Evolutionary conservation across 2,888 invertebrate genomes (phyloP).

Genomic region (Ramazzottius varieornatus): DNA sequence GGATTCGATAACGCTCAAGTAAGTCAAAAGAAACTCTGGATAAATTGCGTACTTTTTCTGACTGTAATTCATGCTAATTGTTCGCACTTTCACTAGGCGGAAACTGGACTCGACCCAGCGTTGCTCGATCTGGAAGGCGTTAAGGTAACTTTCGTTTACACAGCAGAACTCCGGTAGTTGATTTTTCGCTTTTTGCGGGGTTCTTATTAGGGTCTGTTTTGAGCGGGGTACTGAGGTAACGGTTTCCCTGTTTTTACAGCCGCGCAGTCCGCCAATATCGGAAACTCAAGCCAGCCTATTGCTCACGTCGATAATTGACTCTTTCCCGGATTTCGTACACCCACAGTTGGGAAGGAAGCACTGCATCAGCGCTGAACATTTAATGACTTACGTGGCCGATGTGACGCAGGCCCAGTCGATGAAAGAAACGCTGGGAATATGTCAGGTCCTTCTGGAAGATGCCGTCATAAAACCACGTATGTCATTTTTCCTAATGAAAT

Average conservation of each 20-base stretch:
- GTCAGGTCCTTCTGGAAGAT: slow-evolving; percentile 53
- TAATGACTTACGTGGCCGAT: not conserved
- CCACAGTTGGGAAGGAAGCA: not conserved
- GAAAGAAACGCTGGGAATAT: slow-evolving; percentile 29
- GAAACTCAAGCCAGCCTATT: not conserved
- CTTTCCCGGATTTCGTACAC: not conserved
- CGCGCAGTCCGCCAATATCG: not conserved
- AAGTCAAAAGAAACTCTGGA: too few species aligned
- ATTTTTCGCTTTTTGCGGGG: too few species aligned
- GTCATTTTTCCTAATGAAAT: too few species aligned
- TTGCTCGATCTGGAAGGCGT: not conserved
- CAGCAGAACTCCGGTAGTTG: too few species aligned
- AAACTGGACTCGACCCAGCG: not conserved
- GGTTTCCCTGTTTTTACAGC: not conserved
- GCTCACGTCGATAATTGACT: not conserved
- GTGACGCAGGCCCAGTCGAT: not conserved
- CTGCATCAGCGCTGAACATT: not conserved
- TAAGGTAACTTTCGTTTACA: not conserved
- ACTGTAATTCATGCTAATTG: too few species aligned
- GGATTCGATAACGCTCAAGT: not conserved
- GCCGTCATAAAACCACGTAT: slow-evolving; percentile 46
- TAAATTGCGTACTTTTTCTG: too few species aligned
- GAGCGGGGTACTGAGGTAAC: too few species aligned
- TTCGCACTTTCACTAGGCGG: not conserved
- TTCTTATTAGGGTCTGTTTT: too few species aligned